Evolutionary conservation across 2,113 vertebrate genomes (phyloP).

Genomic region (Falco punctatus): DNA sequence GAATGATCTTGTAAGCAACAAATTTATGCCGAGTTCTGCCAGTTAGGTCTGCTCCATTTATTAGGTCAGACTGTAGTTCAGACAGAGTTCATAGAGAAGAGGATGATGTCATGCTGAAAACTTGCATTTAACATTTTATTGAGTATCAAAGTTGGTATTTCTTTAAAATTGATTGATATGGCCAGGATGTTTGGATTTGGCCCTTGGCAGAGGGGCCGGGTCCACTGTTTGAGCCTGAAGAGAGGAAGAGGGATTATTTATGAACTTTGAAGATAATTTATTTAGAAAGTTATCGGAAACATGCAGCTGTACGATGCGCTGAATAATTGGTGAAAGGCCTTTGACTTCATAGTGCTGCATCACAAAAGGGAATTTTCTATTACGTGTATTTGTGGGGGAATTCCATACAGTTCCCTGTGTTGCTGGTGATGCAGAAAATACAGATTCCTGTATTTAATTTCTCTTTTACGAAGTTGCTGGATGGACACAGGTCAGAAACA

Average conservation of each 20-base stretch:
- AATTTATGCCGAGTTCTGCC: not conserved
- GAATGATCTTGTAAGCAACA: not conserved
- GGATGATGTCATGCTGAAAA: not conserved
- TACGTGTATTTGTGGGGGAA: not conserved
- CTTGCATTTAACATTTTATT: not conserved
- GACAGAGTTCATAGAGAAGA: not conserved
- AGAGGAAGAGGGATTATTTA: not conserved
- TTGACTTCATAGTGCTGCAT: not conserved
- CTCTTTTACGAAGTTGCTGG: not conserved
- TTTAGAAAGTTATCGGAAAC: not conserved
- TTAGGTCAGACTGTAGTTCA: conserved; percentile 6
- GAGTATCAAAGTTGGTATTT: accelerated
- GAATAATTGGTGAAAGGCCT: not conserved
- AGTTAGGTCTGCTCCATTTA: not conserved
- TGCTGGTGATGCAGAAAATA: not conserved
- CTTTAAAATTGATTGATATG: not conserved
- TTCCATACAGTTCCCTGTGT: not conserved
- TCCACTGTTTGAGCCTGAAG: not conserved
- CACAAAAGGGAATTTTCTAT: not conserved
- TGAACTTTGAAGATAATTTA: not conserved
- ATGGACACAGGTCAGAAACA: not conserved
- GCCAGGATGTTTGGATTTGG: not conserved
- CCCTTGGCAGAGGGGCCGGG: not conserved
- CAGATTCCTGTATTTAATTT: not conserved
- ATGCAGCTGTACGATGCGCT: not conserved